Evolutionary conservation across 2,113 vertebrate species (phyloP).

Genomic region (Amphiprion ocellaris): DNA sequence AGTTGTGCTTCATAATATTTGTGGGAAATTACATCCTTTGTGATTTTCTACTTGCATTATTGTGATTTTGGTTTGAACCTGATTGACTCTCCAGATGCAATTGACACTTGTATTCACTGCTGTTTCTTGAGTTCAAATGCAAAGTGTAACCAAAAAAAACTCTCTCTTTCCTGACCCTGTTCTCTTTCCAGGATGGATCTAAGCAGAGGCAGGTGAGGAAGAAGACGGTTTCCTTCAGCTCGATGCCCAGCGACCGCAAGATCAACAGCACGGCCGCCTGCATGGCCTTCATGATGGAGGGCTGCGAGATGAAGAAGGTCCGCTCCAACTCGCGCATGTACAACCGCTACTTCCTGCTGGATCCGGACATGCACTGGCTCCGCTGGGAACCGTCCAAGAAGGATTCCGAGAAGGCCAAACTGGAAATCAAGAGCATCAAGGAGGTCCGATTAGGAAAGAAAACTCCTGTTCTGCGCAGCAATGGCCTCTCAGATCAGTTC

Average conservation of each 20-base stretch:
- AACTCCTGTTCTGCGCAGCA: constrained; percentile 91
- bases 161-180: constrained; percentile 13
- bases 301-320: constrained; percentile 95
- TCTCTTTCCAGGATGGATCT: constrained; percentile 87
- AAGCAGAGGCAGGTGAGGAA: constrained; percentile 90
- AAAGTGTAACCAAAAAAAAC: constrained; percentile 38
- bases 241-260: constrained; percentile 92
- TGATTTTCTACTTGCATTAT: too few relatives aligned
- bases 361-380: constrained; percentile 90
- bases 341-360: constrained; percentile 93
- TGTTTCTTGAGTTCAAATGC: constrained; percentile 22
- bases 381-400: constrained; percentile 96
- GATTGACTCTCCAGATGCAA: too few relatives aligned
- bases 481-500: constrained; percentile 93
- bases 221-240: constrained; percentile 95
- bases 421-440: constrained; percentile 94
- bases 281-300: constrained; percentile 96
- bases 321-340: constrained; percentile 96
- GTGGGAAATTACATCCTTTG: too few relatives aligned
- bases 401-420: constrained; percentile 93
- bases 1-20: too few relatives aligned
- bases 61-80: too few relatives aligned
- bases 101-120: not conserved
- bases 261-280: constrained; percentile 94
- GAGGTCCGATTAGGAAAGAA: constrained; percentile 94